These are phyloP conservation scores for Heliconius ismenius DNA, from an alignment of 2,888 invertebrate species.

Conservation along the genomic window DNA sequence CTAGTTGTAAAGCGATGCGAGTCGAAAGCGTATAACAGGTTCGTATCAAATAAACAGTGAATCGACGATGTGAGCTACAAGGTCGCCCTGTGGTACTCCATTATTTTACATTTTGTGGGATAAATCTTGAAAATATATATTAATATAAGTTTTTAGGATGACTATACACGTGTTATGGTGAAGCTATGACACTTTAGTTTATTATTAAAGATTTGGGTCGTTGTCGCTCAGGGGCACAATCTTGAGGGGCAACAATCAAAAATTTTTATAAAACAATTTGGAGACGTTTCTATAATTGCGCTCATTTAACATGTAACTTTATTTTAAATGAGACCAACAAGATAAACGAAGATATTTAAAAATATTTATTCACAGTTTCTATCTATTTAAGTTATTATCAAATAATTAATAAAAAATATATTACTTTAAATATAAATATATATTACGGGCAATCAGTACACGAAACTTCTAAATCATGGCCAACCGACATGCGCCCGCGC, in stretches of 20 bases:
- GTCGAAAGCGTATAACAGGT: conserved; percentile 47
- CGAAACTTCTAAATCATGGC: conserved; percentile 50
- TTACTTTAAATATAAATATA: background rate
- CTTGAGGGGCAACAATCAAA: too few relatives aligned
- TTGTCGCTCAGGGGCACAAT: too few relatives aligned
- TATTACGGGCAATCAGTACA: conserved; percentile 10
- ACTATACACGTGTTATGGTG: too few relatives aligned
- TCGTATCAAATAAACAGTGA: conserved; percentile 55
- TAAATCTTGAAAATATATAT: conserved; percentile 17
- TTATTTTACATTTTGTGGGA: conserved; percentile 19
- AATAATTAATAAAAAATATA: background rate
- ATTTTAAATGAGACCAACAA: too few relatives aligned
- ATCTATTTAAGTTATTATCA: background rate
- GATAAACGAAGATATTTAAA: too few relatives aligned
- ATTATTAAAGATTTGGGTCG: too few relatives aligned
- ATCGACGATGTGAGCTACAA: conserved; percentile 48
- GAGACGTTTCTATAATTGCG: background rate
- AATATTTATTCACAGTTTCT: too few relatives aligned
- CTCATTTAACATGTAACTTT: too few relatives aligned
- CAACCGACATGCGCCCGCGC: conserved; percentile 67
- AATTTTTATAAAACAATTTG: background rate
- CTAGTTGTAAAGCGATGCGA: conserved; percentile 28
- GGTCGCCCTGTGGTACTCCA: conserved; percentile 48
- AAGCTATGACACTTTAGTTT: too few relatives aligned
- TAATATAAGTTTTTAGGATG: background rate